phyloP scores from a whole-genome alignment of 2,888 invertebrate species.

The Cabera pusaria region DNA sequence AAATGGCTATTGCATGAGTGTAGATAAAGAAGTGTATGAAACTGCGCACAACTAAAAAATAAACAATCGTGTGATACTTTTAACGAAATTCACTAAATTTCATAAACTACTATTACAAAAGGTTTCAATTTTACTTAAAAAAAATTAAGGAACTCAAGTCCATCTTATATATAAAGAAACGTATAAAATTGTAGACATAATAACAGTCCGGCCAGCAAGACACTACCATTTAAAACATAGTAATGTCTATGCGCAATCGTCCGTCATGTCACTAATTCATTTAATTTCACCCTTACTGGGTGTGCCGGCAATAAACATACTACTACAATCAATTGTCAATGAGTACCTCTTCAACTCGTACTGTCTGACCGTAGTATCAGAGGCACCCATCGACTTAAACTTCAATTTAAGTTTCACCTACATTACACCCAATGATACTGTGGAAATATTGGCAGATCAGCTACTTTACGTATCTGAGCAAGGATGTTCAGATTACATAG shows the following conservation, averaged over 20 bases:
- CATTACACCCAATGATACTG: conserved; percentile 40
- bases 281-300: conserved; percentile 16
- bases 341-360: conserved; percentile 54
- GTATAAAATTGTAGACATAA: too few relatives aligned
- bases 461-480: conserved; percentile 61
- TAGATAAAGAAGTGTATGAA: too few relatives aligned
- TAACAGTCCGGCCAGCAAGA: neutral
- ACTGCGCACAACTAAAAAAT: too few relatives aligned
- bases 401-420: conserved; percentile 42
- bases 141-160: too few relatives aligned
- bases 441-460: conserved; percentile 40
- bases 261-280: conserved; percentile 20
- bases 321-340: conserved; percentile 55
- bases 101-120: too few relatives aligned
- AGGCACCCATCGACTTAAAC: conserved; percentile 42
- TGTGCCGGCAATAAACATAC: conserved; percentile 49
- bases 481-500: conserved; percentile 75
- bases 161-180: too few relatives aligned
- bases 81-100: too few relatives aligned
- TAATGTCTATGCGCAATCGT: neutral
- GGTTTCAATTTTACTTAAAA: too few relatives aligned
- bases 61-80: too few relatives aligned
- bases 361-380: conserved; percentile 62
- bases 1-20: too few relatives aligned
- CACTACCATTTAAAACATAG: conserved; percentile 1